Evolutionary conservation across 92 coral and sea anemone species (phyloP), one percentile per base, ranked within the genome.

Genomic region (Palythoa caribaeorum): DNA sequence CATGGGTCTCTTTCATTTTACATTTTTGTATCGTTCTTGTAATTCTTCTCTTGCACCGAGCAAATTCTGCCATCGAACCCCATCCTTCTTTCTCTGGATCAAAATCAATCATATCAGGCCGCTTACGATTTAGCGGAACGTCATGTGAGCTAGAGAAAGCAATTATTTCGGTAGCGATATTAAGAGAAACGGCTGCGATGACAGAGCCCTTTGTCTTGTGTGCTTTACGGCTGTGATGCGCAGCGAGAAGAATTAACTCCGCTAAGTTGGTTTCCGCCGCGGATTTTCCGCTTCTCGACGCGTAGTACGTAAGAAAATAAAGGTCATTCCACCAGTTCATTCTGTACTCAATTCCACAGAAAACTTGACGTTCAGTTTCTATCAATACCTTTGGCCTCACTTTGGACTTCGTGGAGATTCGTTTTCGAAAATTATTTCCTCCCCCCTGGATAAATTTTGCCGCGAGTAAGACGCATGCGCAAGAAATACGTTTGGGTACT

Each of bases 401-500:
- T 39, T 79, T 79, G 36, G 84, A 79, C 16, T 79, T 79, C 19
- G 84, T 60, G 35, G 84, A 38, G 38, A 79, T 60, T 70, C 44
- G 16, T 60, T 57, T 79, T 52, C 84, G 71, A 54, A 79, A n/a
- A 14, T 37, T 70, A 17, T 9, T 20, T 37, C 84, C 84, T 44
- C 60, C 84, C 17, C 84, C 84, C 52, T 28, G 37, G 54, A 16
- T 39, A 38, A 79, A 79, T 73, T 79, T 79, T 2, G 84, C 84
- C 7, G 84, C 84, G 47, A 79, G 84, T 37, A 79, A 73, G 59
- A 79, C 13, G 6, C 84, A 79, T 40, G 84, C 72, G 84, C 84
- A 79, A 62, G 48, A 16, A 79, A 79, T 62, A 54, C 84, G 84
- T 55, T 60, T 79, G n/a, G 84, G 84, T 8, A 70, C 21, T 62